Evolutionary conservation across 1,140 invertebrate species (phyloP), one percentile per base, ranked within the genome.

Genomic region (Drosophila paulistorum): DNA sequence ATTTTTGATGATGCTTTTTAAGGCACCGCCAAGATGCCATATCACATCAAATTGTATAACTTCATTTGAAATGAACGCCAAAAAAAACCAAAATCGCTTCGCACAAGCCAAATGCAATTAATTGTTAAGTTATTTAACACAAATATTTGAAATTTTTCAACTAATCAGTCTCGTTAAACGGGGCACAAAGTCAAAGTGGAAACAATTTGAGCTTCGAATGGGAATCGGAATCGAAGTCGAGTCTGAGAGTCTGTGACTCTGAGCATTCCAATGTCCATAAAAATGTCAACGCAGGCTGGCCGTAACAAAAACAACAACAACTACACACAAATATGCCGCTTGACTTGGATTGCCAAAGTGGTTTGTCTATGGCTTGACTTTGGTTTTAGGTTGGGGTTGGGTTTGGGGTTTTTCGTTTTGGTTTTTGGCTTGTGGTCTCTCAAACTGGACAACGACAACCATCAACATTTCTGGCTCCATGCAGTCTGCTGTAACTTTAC

Each of bases 251-350:
- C 35, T 63, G 62, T 64, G 76, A 51, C 68, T 33, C 65, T 65
- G 41, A 45, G 76, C 69, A 78, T 79, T 79, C 68, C 76, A 69
- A 90, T 90, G 83, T 75, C 84, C 90, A 87, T 79, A 91, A 84
- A 89, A 90, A 91, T 91, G 89, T 87, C 90, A 90, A 81, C 77
- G 65, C 72, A 77, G 17, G 17, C 45, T 48, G 62, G 42, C 68
- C 66, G 30, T 60, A 45, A 68, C 68, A 62, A 64, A 67, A 71
- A 45, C 72, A 71, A 68, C 57, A 62, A 66, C 55, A 67, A 60
- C 65, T 45, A 62, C 73, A 90, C 65, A 65, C 68, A 78, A 75
- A 81, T 59, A 68, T 68, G 65, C 62, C 68, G 76, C 63, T 79
- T 72, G 74, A 68, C 67, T 78, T 71, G 67, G 61, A 75, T 75